These are phyloP conservation scores for Candoia aspera DNA, from an alignment of 2,113 vertebrate genomes.

Conservation along the genomic window DNA sequence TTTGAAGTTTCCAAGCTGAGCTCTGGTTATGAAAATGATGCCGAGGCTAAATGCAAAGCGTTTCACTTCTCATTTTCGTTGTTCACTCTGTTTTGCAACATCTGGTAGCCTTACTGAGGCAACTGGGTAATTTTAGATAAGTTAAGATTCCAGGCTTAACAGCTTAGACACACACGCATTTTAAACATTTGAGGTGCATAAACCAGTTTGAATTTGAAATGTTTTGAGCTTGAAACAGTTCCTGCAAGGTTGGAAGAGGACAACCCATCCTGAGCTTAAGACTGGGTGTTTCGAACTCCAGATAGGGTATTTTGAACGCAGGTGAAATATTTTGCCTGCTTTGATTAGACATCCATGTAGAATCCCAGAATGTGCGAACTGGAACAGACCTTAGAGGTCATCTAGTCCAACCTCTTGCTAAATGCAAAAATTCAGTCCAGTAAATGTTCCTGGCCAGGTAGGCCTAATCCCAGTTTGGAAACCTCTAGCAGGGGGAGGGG, in stretches of 20 bases:
- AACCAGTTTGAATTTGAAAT: not conserved
- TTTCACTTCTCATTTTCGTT: not conserved
- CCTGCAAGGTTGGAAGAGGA: not conserved
- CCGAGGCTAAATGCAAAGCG: not conserved
- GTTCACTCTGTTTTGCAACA: not conserved
- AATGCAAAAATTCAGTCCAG: not conserved
- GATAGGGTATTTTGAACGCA: not conserved
- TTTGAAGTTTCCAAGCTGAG: not conserved
- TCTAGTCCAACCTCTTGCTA: not conserved
- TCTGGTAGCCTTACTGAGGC: not conserved
- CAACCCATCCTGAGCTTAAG: not conserved
- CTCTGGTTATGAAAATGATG: not conserved
- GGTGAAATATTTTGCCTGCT: not conserved
- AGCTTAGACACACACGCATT: not conserved
- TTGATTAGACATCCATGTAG: not conserved
- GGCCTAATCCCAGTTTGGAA: not conserved
- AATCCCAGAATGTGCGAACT: not conserved
- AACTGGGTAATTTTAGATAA: not conserved
- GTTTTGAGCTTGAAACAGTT: not conserved
- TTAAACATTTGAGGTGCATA: not conserved
- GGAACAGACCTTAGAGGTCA: not conserved
- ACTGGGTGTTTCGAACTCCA: not conserved
- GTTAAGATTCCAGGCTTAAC: not conserved
- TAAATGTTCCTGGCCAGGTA: not conserved
- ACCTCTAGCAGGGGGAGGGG: too few species aligned